Evolutionary conservation across 2,113 vertebrate genomes (phyloP).

Genomic region (Laterallus jamaicensis): DNA sequence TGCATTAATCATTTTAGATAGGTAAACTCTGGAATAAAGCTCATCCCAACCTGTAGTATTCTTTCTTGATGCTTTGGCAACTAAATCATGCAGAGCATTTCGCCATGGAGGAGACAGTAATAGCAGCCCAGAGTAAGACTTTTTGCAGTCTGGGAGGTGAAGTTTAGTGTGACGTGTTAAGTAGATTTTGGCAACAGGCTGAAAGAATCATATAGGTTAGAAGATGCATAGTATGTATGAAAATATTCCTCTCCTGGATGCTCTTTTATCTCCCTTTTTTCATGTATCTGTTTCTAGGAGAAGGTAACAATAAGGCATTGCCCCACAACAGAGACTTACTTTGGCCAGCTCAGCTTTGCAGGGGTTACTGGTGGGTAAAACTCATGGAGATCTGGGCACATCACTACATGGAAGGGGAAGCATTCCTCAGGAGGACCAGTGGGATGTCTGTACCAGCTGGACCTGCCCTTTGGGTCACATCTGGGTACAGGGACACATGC

Average conservation of each 20-base stretch:
- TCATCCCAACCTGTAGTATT: neutral
- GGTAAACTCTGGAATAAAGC: conserved; percentile 57
- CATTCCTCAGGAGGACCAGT: neutral
- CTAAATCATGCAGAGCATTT: neutral
- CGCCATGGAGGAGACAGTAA: neutral
- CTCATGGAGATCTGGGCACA: neutral
- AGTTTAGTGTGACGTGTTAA: neutral
- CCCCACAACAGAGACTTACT: neutral
- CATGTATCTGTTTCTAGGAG: neutral
- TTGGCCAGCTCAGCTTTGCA: neutral
- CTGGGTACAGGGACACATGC: neutral
- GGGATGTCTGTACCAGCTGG: neutral
- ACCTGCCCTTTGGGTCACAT: neutral
- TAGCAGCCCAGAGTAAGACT: neutral
- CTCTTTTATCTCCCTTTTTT: neutral
- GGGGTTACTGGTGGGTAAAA: neutral
- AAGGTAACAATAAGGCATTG: neutral
- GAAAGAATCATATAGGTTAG: neutral
- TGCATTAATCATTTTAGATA: conserved; percentile 66
- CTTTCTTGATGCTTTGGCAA: neutral
- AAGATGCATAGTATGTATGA: neutral
- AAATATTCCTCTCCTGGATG: neutral
- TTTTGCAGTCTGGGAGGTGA: neutral
- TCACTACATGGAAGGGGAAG: neutral
- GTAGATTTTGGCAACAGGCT: neutral